Conservation (phyloP, 2,797 vertebrate genomes). For the Spondyliosoma cantharus region DNA sequence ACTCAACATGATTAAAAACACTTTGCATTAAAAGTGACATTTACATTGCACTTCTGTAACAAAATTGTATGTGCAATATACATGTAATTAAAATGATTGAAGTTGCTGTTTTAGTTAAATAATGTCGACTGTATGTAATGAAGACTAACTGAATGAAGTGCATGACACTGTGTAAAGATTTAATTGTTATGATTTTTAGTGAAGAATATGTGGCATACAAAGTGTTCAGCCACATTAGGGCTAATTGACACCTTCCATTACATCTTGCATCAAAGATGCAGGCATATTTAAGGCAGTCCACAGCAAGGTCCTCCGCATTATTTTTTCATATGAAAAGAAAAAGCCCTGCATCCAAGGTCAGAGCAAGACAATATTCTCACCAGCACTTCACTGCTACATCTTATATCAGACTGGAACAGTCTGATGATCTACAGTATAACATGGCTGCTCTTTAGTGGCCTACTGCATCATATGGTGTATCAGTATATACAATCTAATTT, state of each 20-base stretch:
- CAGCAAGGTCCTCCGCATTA: neutral
- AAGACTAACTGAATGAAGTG: neutral
- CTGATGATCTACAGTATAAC: conserved; percentile 36
- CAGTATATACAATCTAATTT: conserved; percentile 81
- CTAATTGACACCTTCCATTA: neutral
- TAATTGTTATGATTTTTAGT: neutral
- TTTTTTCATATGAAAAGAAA: conserved; percentile 24
- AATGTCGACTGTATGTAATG: too few relatives aligned
- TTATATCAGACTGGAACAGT: conserved; percentile 23
- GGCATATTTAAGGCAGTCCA: too few relatives aligned
- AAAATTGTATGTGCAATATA: too few relatives aligned
- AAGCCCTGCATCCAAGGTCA: conserved; percentile 60
- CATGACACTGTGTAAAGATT: neutral
- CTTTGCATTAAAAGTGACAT: too few relatives aligned
- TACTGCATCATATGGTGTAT: conserved; percentile 68
- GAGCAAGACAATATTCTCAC: neutral
- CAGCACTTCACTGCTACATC: neutral
- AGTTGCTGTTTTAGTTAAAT: too few relatives aligned
- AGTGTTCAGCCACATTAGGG: neutral
- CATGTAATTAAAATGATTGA: too few relatives aligned
- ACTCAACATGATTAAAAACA: too few relatives aligned
- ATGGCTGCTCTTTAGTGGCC: conserved; percentile 62
- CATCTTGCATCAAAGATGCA: neutral
- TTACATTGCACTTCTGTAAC: too few relatives aligned
- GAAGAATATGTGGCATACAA: neutral